phyloP scores from a whole-genome alignment of 2,888 invertebrate genomes.

The Eilema sororculum region DNA sequence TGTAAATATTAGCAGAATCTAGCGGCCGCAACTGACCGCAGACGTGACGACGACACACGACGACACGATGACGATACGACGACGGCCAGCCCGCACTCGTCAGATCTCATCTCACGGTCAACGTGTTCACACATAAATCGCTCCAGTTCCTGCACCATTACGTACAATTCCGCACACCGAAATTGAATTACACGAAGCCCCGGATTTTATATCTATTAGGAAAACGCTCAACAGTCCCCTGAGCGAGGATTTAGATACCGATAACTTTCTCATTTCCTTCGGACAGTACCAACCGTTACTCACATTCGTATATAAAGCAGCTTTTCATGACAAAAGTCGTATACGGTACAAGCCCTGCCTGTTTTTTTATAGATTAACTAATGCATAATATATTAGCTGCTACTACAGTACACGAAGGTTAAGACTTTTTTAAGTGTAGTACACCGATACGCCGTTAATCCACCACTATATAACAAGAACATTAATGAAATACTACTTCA shows the following conservation, averaged over 20 bases:
- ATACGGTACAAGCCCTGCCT: slow-evolving; percentile 41
- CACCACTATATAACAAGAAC: background rate
- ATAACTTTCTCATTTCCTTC: slow-evolving; percentile 85
- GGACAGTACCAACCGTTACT: slow-evolving; percentile 69
- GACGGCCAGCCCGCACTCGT: slow-evolving; percentile 33
- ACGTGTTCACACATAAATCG: slow-evolving; percentile 74
- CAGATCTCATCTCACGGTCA: slow-evolving; percentile 51
- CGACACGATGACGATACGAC: slow-evolving; percentile 23
- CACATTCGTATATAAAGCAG: slow-evolving; percentile 68
- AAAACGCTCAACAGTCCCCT: slow-evolving; percentile 76
- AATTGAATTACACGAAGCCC: slow-evolving; percentile 82
- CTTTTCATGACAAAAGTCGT: slow-evolving; percentile 63
- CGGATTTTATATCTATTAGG: slow-evolving; percentile 85
- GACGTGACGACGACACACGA: slow-evolving; percentile 33
- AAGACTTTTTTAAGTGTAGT: background rate
- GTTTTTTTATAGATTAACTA: slow-evolving; percentile 1
- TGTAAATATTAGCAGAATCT: slow-evolving; percentile 63
- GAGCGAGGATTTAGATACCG: slow-evolving; percentile 81
- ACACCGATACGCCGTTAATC: background rate
- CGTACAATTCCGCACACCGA: slow-evolving; percentile 64
- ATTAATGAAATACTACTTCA: too few relatives aligned
- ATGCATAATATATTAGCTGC: background rate
- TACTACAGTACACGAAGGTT: background rate
- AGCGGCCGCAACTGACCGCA: slow-evolving; percentile 52
- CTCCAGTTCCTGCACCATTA: slow-evolving; percentile 54